phyloP scores from a whole-genome alignment of 64 coral and sea anemone species.

The Montipora sp. region DNA sequence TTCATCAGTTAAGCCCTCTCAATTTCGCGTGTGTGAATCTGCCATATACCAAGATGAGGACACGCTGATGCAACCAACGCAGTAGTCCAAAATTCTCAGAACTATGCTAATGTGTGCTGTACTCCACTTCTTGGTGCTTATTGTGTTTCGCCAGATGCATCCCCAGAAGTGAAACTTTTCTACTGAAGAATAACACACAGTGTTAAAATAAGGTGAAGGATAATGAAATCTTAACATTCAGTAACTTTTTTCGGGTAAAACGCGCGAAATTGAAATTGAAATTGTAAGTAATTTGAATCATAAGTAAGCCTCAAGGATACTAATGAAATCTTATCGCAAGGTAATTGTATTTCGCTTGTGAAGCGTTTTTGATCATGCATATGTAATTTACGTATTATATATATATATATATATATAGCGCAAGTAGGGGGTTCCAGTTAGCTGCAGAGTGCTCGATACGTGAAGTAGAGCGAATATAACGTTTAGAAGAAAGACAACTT shows the following conservation, averaged over 20 bases:
- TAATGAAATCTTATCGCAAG: no score
- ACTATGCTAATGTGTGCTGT: constrained; percentile 2
- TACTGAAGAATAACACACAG: not conserved
- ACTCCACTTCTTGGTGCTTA: constrained; percentile 14
- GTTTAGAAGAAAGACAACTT: no score
- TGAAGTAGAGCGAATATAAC: no score
- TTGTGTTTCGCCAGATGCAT: not conserved
- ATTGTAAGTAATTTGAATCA: no score
- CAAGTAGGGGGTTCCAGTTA: no score
- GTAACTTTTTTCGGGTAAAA: not conserved
- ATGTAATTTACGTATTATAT: no score
- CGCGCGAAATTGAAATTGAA: not conserved
- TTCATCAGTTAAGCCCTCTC: not conserved
- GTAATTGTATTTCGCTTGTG: no score
- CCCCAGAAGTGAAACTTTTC: constrained; percentile 9
- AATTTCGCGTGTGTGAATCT: not conserved
- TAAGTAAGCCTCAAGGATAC: no score
- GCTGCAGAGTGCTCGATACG: no score
- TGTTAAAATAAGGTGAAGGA: not conserved
- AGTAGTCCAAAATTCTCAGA: not conserved
- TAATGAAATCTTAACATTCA: not conserved
- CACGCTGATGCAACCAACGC: not conserved
- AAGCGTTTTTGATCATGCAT: no score
- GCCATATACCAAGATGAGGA: not conserved
- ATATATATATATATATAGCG: no score